Conservation (phyloP, 2,797 vertebrate species). For the Enteromius afrohamiltoni region DNA sequence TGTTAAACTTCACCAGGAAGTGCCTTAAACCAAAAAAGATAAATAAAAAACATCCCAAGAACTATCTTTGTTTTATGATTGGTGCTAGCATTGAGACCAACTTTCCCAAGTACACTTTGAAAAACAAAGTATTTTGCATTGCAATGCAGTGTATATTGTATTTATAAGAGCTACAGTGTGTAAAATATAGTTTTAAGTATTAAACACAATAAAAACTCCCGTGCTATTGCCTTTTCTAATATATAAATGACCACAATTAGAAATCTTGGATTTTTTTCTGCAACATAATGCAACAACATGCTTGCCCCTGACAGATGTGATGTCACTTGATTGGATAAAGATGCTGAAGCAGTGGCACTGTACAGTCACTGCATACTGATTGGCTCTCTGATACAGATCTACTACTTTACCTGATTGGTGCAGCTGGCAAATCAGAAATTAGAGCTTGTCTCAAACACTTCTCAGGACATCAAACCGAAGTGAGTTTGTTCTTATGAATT, state of each 20-base stretch:
- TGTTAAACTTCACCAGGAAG: conserved; percentile 70
- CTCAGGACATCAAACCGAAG: conserved; percentile 40
- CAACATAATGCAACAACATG: not conserved
- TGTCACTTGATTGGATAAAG: conserved; percentile 18
- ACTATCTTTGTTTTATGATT: conserved; percentile 72
- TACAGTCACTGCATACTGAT: conserved; percentile 16
- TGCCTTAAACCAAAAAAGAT: conserved; percentile 81
- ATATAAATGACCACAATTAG: conserved; percentile 41
- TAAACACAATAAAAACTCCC: conserved; percentile 57
- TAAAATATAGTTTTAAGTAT: conserved; percentile 58
- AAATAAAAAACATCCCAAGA: conserved; percentile 59
- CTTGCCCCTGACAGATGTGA: conserved; percentile 1
- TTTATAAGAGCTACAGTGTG: conserved; percentile 78
- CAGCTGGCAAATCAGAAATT: conserved; percentile 31
- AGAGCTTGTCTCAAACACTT: conserved; percentile 44
- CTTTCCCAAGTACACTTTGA: conserved; percentile 72
- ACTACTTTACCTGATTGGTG: conserved; percentile 19
- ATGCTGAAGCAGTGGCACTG: conserved; percentile 7
- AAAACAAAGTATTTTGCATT: conserved; percentile 73
- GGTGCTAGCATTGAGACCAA: conserved; percentile 82
- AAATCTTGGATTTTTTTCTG: conserved; percentile 29
- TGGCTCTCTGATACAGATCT: conserved; percentile 7
- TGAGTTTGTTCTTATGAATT: conserved; percentile 22
- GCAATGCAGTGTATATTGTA: conserved; percentile 80
- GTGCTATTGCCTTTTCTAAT: conserved; percentile 76